Evolutionary conservation across 1,140 invertebrate genomes (phyloP).

Genomic region (Branchinecta lynchi): DNA sequence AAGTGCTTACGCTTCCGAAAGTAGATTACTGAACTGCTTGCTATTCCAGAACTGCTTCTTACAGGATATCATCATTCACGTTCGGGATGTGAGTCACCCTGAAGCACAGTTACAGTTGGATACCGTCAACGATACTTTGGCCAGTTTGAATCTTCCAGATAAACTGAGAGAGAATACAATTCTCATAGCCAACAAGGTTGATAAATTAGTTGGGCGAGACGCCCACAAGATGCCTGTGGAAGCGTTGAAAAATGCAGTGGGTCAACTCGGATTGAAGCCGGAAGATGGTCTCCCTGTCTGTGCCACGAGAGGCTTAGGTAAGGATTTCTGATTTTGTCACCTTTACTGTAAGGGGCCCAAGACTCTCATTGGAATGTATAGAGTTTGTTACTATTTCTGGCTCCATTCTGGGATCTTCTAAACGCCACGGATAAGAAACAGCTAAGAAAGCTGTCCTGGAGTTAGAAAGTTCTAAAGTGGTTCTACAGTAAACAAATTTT

Average conservation of each 20-base stretch:
- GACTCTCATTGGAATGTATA: too few species aligned
- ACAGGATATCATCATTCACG: conserved; percentile 65
- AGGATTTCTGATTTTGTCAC: conserved; percentile 20
- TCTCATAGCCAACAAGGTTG: conserved; percentile 66
- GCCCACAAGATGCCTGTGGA: conserved; percentile 27
- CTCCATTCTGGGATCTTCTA: too few species aligned
- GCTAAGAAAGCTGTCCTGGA: too few species aligned
- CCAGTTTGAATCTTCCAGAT: conserved; percentile 38
- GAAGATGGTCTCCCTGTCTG: conserved; percentile 35
- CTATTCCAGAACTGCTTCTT: conserved; percentile 14
- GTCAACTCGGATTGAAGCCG: conserved; percentile 22
- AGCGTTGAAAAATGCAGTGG: conserved; percentile 11
- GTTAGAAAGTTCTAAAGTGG: too few species aligned
- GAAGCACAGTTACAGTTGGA: conserved; percentile 49
- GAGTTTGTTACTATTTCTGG: too few species aligned
- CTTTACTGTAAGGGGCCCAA: too few species aligned
- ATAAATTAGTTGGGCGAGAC: conserved; percentile 31
- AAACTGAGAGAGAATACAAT: conserved; percentile 45
- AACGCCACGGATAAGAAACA: too few species aligned
- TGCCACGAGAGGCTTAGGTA: conserved; percentile 35
- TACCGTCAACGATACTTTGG: conserved; percentile 52
- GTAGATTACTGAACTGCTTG: too few species aligned
- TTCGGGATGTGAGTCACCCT: conserved; percentile 66
- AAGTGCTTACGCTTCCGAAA: too few species aligned
- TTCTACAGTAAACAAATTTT: too few species aligned